Conservation (phyloP, 2,888 invertebrate species). For the Trichogramma evanescens region DNA sequence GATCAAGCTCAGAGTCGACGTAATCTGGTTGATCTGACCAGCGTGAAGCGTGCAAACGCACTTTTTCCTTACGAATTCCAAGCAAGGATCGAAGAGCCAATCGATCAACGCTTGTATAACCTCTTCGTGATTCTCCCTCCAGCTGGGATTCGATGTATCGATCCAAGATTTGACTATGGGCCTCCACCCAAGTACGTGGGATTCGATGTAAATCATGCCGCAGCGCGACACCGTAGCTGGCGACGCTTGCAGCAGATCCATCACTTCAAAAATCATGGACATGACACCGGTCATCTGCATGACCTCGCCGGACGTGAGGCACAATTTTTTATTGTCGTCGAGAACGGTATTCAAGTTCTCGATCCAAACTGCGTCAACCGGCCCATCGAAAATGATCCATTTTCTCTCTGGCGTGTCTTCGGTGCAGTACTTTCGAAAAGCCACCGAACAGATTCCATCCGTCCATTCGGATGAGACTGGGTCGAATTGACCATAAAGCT, state of each 20-base stretch:
- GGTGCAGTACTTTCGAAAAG: constrained; percentile 69
- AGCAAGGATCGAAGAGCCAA: constrained; percentile 74
- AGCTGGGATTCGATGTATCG: constrained; percentile 56
- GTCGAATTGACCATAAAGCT: constrained; percentile 87
- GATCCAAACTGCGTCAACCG: constrained; percentile 85
- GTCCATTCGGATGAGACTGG: constrained; percentile 87
- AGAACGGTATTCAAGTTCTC: constrained; percentile 86
- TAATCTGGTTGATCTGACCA: constrained; percentile 66
- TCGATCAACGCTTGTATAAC: constrained; percentile 59
- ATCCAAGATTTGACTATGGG: constrained; percentile 80
- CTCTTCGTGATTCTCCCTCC: constrained; percentile 57
- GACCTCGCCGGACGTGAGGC: constrained; percentile 80
- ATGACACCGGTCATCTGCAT: constrained; percentile 74
- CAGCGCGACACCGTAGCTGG: constrained; percentile 85
- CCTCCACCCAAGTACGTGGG: constrained; percentile 72
- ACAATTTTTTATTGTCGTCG: constrained; percentile 82
- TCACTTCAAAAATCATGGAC: constrained; percentile 84
- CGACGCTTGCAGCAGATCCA: constrained; percentile 76
- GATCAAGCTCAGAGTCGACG: constrained; percentile 66
- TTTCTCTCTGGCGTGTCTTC: constrained; percentile 70
- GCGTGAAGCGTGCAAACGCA: constrained; percentile 61
- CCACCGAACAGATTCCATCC: constrained; percentile 76
- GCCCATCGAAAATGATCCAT: constrained; percentile 91
- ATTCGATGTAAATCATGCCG: constrained; percentile 88
- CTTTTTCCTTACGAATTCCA: constrained; percentile 65